These are phyloP conservation scores for Gortyna flavago DNA, from an alignment of 2,888 invertebrate genomes.

Conservation along the genomic window DNA sequence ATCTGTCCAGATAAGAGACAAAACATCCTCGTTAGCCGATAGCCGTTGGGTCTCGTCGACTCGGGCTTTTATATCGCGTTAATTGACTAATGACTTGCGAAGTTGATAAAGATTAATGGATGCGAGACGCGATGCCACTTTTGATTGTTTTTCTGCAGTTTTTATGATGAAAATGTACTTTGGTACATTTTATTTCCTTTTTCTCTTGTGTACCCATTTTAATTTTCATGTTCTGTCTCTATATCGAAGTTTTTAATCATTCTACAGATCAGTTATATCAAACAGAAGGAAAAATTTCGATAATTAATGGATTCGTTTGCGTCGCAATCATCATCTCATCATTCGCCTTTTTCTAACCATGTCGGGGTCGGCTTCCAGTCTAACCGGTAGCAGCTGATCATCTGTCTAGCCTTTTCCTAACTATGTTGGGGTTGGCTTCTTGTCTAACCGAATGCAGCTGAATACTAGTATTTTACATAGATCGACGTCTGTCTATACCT, in stretches of 20 bases:
- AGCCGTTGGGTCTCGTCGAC: conserved; percentile 3
- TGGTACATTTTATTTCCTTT: neutral
- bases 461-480: neutral
- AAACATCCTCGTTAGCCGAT: conserved; percentile 7
- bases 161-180: neutral
- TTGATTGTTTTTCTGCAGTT: neutral
- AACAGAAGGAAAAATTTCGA: neutral
- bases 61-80: conserved; percentile 3
- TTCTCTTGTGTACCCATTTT: neutral
- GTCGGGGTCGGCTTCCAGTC: neutral
- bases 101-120: conserved; percentile 28
- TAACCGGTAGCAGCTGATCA: neutral
- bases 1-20: neutral
- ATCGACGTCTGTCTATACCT: neutral
- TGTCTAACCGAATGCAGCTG: neutral
- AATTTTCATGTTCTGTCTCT: neutral
- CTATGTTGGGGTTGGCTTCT: neutral
- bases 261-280: neutral
- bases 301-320: neutral
- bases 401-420: neutral
- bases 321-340: neutral
- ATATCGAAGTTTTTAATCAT: neutral
- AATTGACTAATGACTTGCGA: conserved; percentile 37
- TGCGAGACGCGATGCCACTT: neutral
- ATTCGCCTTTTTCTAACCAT: neutral